Evolutionary conservation across 2,113 vertebrate species (phyloP), one percentile per base, ranked within the genome.

Genomic region (Miniopterus natalensis): DNA sequence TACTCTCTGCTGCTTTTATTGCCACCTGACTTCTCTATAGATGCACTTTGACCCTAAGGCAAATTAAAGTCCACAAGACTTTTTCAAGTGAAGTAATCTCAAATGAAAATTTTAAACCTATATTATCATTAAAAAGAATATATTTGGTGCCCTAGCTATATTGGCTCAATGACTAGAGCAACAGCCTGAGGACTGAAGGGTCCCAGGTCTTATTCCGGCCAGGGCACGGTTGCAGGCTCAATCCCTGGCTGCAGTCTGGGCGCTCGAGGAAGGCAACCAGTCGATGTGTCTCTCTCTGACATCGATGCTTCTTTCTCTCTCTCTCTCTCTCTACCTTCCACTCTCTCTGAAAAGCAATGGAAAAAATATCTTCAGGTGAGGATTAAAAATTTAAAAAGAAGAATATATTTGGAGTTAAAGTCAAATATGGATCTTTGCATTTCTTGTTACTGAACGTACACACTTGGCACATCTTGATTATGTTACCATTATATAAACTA

Each of bases 1-100:
- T 3, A 66, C 0, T 25, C 6, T 75, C 27, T 65, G 29, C 6
- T 86, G n/a, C 15, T 75, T 63, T 88, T 73, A n/a, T 51, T 66
- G 21, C 15, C 20, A 31, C 63, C 77, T 75, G 40, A 21, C 78
- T 87, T 63, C 6, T 11, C 68, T 70, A 3, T 31, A 25, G n/a
- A 3, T 65, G 3, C 0, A 59, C 20, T 14, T 65, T 14, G 2
- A 86, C 18, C 1, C 14, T 65, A 36, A 42, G 1, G 3, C 27
- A 86, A 93, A 89, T 80, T 59, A 81, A 95, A 85, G 83, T 18
- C 13, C 73, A 49, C 31, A 73, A 40, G 9, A 45, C 9, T 84
- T 86, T 90, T 70, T 66, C 29, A 80, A 36, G 5, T 49, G 45
- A 74, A 59, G 8, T 88, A 4, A 74, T 70, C 29, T 79, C 42